Base-by-base conservation (phyloP, 2,888 invertebrate genomes). In the Epinotia demarniana region DNA sequence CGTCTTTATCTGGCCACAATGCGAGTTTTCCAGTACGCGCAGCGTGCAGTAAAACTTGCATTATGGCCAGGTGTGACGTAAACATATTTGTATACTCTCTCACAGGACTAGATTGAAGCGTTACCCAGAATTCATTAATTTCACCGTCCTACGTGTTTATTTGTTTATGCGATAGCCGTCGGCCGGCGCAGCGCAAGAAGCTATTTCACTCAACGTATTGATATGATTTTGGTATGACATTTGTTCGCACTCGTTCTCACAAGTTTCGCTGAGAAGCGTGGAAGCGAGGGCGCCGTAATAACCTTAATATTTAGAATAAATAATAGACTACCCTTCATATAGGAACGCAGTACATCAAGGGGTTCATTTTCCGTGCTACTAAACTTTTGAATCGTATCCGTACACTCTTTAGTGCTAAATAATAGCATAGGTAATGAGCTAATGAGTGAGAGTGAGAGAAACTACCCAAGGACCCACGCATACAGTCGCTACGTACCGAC, bases 111-210 rank as follows among this genome's bases (percentile, higher is more conserved):
- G 66, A 53, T 66, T 57, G 67, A 55, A 33, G 55, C 39, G 23
- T 67, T 39, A 67, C 27, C 19, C 55, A 55, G 55, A 67, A 55
- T 55, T 55, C 55, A 67, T 67, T 57, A 55, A 67, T 57, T 55
- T 67, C 33, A 13, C 18, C 66, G 19, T 9, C 55, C 67, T 19
- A 16, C 18, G 67, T 55, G 33, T 67, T 46, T 55, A 3, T 67
- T 67, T 39, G 33, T 53, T 39, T 33, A 66, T 23, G 49, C 64
- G 49, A 27, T 4, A 6, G 63, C 39, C 39, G 3, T 18, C 63
- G 13, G 63, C 39, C 39, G 9, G 33, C 63, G 19, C 43, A 43
- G 9, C 19, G 62, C 33, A 18, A 12, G 16, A 13, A 27, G 16
- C 23, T 18, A 43, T 12, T 12, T 43, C 3, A 3, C n/a, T 53